phyloP scores from a whole-genome alignment of 2,888 invertebrate species.

The Pocota personata region DNA sequence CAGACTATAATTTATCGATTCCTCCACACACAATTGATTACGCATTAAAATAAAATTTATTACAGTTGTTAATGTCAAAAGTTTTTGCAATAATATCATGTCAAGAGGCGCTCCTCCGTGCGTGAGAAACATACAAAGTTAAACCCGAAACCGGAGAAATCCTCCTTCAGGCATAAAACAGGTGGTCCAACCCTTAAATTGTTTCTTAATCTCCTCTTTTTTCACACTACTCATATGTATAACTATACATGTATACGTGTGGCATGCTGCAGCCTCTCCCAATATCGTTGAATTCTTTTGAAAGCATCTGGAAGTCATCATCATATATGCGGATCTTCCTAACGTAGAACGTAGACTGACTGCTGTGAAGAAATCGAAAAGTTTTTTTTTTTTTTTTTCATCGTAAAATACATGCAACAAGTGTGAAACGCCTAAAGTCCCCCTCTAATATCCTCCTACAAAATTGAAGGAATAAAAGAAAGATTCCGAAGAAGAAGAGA shows the following conservation, averaged over 20 bases:
- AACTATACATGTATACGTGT: background rate
- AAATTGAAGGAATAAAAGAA: background rate
- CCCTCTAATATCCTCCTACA: conserved; percentile 1
- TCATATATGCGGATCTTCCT: conserved; percentile 12
- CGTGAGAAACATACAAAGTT: conserved; percentile 49
- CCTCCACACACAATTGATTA: conserved; percentile 35
- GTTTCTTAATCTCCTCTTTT: conserved; percentile 48
- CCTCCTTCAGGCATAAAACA: conserved; percentile 44
- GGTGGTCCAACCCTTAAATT: conserved; percentile 66
- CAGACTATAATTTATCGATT: conserved; percentile 47
- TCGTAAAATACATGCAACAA: conserved; percentile 47
- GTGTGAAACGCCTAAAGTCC: conserved; percentile 58
- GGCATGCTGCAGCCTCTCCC: background rate
- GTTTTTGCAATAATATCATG: conserved; percentile 60
- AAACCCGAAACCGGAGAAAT: background rate
- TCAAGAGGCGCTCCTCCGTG: conserved; percentile 61
- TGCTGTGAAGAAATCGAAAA: conserved; percentile 29
- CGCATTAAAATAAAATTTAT: conserved; percentile 69
- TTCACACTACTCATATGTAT: conserved; percentile 2
- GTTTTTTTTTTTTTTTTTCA: background rate
- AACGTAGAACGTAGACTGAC: conserved; percentile 7
- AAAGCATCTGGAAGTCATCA: conserved; percentile 38
- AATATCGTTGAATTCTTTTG: background rate
- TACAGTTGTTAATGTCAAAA: conserved; percentile 67
- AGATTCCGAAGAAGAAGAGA: background rate